Evolutionary conservation across 1,140 invertebrate genomes (phyloP).

Genomic region (Drosophila sproati): DNA sequence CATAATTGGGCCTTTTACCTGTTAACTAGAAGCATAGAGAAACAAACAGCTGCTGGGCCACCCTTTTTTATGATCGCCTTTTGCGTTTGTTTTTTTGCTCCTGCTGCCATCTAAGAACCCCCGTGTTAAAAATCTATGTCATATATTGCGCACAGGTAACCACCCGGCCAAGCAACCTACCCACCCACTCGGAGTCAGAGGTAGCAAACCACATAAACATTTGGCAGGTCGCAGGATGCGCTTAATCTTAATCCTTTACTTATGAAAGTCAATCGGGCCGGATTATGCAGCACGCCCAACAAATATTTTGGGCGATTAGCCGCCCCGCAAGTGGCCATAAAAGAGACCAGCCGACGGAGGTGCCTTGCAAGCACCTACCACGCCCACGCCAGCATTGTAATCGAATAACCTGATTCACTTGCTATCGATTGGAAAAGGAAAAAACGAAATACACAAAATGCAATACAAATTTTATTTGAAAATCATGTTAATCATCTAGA

Average conservation of each 20-base stretch:
- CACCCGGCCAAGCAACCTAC: neutral
- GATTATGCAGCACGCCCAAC: constrained; percentile 76
- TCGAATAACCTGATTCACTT: too few species aligned
- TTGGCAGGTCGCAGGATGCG: constrained; percentile 17
- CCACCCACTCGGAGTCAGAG: neutral
- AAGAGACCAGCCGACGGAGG: neutral
- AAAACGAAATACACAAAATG: too few species aligned
- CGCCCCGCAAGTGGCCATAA: constrained; percentile 61
- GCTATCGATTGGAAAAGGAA: too few species aligned
- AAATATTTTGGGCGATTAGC: constrained; percentile 82
- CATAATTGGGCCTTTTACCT: too few species aligned
- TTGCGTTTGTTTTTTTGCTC: neutral
- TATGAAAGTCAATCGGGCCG: constrained; percentile 76
- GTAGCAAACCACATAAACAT: constrained; percentile 45
- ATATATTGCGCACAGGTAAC: constrained; percentile 3
- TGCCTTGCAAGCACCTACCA: too few species aligned
- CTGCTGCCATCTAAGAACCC: neutral
- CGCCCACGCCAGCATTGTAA: too few species aligned
- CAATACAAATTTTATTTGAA: too few species aligned
- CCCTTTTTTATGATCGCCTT: constrained; percentile 61
- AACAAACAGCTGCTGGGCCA: constrained; percentile 20
- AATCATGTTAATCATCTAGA: too few species aligned
- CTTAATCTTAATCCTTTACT: constrained; percentile 69
- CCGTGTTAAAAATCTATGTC: constrained; percentile 29
- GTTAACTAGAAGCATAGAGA: too few species aligned